phyloP scores from a whole-genome alignment of 2,888 invertebrate species.

The Sicus ferrugineus region DNA sequence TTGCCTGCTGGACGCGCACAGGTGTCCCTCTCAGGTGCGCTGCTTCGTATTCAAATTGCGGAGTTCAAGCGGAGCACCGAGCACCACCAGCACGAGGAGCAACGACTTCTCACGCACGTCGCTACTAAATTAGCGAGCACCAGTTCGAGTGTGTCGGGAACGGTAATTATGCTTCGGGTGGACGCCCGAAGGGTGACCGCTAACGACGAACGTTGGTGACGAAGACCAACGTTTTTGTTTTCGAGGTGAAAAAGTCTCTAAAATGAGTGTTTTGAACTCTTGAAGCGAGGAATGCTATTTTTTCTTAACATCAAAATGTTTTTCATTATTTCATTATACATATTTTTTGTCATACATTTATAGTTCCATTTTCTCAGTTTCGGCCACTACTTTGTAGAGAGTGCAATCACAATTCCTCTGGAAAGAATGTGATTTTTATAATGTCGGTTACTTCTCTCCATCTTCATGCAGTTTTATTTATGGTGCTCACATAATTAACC shows the following conservation, averaged over 20 bases:
- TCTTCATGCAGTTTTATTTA: neutral
- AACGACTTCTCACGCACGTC: slow-evolving; percentile 39
- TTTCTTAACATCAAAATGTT: neutral
- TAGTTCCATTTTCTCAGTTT: neutral
- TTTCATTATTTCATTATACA: neutral
- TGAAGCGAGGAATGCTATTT: too few relatives aligned
- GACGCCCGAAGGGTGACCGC: neutral
- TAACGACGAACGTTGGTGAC: too few relatives aligned
- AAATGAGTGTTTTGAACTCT: too few relatives aligned
- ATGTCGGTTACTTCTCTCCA: slow-evolving; percentile 10
- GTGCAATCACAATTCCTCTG: neutral
- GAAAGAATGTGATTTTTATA: slow-evolving; percentile 10
- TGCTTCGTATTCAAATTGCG: slow-evolving; percentile 23
- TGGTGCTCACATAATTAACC: slow-evolving; percentile 20
- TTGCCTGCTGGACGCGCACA: slow-evolving; percentile 42
- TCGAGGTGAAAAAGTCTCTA: too few relatives aligned
- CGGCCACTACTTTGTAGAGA: neutral
- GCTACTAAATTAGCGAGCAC: slow-evolving; percentile 28
- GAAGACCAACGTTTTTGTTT: too few relatives aligned
- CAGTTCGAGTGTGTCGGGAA: neutral
- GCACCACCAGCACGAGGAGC: slow-evolving; percentile 7
- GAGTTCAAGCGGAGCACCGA: slow-evolving; percentile 11
- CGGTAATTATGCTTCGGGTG: slow-evolving; percentile 1
- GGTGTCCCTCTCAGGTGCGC: slow-evolving; percentile 45
- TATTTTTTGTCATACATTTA: neutral